These are phyloP conservation scores for Parauchenoglanis ngamensis DNA, from an alignment of 2,797 vertebrate genomes.

Conservation along the genomic window DNA sequence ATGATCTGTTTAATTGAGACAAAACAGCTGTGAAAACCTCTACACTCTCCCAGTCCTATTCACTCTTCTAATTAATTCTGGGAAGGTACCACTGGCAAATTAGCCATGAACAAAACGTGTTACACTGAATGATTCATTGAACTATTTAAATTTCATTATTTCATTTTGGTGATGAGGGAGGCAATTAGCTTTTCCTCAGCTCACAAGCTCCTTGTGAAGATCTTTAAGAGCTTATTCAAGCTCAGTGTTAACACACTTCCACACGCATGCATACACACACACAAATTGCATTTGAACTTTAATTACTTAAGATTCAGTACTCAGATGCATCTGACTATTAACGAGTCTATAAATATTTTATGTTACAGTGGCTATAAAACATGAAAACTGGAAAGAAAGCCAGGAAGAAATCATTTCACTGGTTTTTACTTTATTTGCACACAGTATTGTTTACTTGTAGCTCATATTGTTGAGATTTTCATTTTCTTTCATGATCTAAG, in stretches of 20 bases:
- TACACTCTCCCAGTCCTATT: constrained; percentile 54
- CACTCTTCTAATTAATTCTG: constrained; percentile 61
- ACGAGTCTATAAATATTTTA: not conserved
- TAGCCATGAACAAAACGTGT: constrained; percentile 64
- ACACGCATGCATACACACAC: not conserved
- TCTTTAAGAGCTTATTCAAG: constrained; percentile 29
- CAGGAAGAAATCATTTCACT: not conserved
- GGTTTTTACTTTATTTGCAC: not conserved
- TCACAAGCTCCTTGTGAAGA: constrained; percentile 43
- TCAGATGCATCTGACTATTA: constrained; percentile 6
- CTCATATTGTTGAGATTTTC: not conserved
- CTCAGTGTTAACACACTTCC: constrained; percentile 19
- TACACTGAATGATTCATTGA: constrained; percentile 63
- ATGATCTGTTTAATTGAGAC: constrained; percentile 68
- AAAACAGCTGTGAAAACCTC: constrained; percentile 59
- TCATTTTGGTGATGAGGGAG: constrained; percentile 48
- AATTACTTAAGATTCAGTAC: not conserved
- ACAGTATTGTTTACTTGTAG: not conserved
- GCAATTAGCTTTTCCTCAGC: constrained; percentile 49
- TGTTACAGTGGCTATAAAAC: not conserved
- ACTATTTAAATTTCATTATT: constrained; percentile 62
- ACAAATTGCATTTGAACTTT: constrained; percentile 1
- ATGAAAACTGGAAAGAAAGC: not conserved
- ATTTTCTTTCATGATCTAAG: not conserved
- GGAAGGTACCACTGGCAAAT: constrained; percentile 63